Base-by-base conservation (phyloP, 1,140 invertebrate species). In the Lepidurus packardi region DNA sequence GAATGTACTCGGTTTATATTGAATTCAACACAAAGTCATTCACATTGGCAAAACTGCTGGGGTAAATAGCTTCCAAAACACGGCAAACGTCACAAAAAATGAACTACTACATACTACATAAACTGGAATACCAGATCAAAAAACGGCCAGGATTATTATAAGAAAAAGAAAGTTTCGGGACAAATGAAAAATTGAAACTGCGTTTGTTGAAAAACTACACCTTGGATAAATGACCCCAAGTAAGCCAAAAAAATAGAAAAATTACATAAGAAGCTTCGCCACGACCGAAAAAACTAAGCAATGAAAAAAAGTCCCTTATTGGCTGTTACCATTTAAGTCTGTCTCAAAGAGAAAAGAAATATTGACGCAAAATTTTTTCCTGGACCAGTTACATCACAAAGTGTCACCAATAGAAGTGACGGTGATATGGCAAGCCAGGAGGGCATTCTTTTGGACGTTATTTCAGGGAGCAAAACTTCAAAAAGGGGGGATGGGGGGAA, bases 151-250 rank as follows among this genome's bases (percentile, higher is more conserved):
- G 53, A 65, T 65, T 65, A 65, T 65, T 65, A 21, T 21, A 65
- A 65, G 21, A 65, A 65, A 65, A 65, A 65, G 53, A 65, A 65
- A 16, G 53, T n/a, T n/a, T n/a, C 16, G 53, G 7, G 9, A 65
- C 53, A 65, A 65, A 65, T 5, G 21, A 9, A 16, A 7, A 21
- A 65, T 5, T n/a, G 21, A 65, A 65, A 65, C 53, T 21, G 21
- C 7, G 9, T 65, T 65, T 65, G 53, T 21, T 21, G 21, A 65
- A 65, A 65, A 65, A 65, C 21, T 65, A 65, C 53, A 65, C 21
- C 53, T 65, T 65, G 53, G 53, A 65, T 65, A 65, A 65, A 65
- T 65, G 53, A 65, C 53, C 53, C 53, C 53, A 65, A 65, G 53
- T 11, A 65, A 65, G 53, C 53, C 53, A 65, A 6, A 7, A 7